Evolutionary conservation across 2,797 vertebrate species (phyloP).

Genomic region (Parauchenoglanis ngamensis): DNA sequence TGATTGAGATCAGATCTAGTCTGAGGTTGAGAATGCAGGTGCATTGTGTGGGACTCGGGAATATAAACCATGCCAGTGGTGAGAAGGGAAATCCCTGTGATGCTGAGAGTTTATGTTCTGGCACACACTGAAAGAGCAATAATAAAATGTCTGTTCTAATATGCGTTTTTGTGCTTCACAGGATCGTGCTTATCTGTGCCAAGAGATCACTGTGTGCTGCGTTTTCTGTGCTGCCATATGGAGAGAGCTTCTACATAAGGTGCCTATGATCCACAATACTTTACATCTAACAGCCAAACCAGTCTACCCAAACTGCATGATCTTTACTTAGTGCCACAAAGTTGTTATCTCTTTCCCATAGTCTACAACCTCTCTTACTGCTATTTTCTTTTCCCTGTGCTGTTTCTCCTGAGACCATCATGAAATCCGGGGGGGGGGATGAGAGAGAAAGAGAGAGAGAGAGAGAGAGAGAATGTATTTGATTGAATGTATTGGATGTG

Average conservation of each 20-base stretch:
- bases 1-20: neutral
- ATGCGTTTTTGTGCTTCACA: conserved; percentile 62
- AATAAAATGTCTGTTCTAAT: neutral
- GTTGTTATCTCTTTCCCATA: neutral
- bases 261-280: conserved; percentile 17
- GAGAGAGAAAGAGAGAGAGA: neutral
- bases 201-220: conserved; percentile 93
- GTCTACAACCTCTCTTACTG: neutral
- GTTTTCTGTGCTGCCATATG: conserved; percentile 96
- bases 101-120: neutral
- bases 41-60: too few relatives aligned
- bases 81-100: neutral
- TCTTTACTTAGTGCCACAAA: neutral
- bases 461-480: neutral
- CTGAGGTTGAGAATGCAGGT: too few relatives aligned
- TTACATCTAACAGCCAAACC: neutral
- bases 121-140: neutral
- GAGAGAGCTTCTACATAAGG: conserved; percentile 81
- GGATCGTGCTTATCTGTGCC: conserved; percentile 96
- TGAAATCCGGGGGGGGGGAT: neutral
- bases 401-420: neutral
- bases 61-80: too few relatives aligned
- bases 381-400: neutral
- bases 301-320: neutral
- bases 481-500: neutral